Percentiles rank a stretch among this genome's conserved stretches.
Conservation (phyloP, 2,888 invertebrate genomes). For the Microctonus aethiopoides region DNA sequence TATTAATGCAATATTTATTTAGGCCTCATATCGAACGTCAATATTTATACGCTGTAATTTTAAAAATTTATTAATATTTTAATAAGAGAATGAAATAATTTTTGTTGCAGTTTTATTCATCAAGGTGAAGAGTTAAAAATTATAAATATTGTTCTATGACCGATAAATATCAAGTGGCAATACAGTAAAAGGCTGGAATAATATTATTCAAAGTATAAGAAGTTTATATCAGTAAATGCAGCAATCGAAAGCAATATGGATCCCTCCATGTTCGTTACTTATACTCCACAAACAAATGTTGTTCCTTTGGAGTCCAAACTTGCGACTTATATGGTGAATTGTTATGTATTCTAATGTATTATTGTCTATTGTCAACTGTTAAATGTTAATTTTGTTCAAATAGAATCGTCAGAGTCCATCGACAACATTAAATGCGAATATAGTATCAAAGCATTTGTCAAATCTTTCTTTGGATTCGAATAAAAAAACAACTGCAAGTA, state of each 20-base stretch:
- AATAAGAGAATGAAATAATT: background rate
- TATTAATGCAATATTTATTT: too few relatives aligned
- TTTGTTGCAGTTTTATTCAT: conserved; percentile 21
- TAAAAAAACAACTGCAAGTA: conserved; percentile 59
- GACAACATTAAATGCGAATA: conserved; percentile 53
- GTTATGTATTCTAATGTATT: background rate
- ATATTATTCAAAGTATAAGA: background rate
- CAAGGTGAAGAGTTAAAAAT: background rate
- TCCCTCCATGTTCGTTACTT: conserved; percentile 76
- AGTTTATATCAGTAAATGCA: conserved; percentile 60
- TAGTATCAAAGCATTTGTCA: conserved; percentile 64
- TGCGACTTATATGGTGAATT: conserved; percentile 82
- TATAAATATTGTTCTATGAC: background rate
- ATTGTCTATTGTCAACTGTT: conserved; percentile 16
- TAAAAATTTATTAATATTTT: background rate
- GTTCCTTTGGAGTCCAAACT: conserved; percentile 87
- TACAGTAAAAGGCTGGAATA: background rate
- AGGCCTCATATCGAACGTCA: conserved; percentile 4
- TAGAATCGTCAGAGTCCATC: conserved; percentile 64
- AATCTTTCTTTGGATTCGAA: conserved; percentile 62
- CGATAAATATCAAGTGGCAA: background rate
- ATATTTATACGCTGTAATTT: background rate
- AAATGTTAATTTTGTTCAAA: conserved; percentile 35
- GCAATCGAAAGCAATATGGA: conserved; percentile 72
- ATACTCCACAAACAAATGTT: conserved; percentile 76